Evolutionary conservation across 2,888 invertebrate genomes (phyloP).

Genomic region (Caenorhabditis drosophilae): DNA sequence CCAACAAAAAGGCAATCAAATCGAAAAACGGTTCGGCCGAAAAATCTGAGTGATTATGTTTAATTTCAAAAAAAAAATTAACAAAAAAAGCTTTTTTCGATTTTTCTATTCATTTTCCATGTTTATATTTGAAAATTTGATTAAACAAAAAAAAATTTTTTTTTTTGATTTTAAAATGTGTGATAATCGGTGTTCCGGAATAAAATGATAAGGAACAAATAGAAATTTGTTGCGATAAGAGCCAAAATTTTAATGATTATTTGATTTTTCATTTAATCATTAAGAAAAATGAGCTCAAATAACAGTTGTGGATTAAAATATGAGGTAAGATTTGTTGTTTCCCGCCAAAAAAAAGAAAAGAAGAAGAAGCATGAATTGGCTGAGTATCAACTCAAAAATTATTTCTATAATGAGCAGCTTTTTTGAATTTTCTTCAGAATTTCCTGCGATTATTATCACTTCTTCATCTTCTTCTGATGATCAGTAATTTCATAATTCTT

Average conservation of each 20-base stretch:
- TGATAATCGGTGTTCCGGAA: constrained; percentile 18
- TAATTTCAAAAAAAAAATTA: neutral
- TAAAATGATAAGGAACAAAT: constrained; percentile 14
- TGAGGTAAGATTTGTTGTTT: too few species aligned
- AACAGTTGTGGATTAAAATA: neutral
- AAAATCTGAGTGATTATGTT: constrained; percentile 29
- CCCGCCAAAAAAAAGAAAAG: too few species aligned
- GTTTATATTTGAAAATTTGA: neutral
- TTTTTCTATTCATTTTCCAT: neutral
- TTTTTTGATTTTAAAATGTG: constrained; percentile 7
- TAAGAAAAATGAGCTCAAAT: neutral
- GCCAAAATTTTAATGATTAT: too few species aligned
- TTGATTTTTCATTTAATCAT: constrained; percentile 12
- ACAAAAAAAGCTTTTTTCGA: neutral
- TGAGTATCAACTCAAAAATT: too few species aligned
- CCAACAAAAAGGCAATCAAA: constrained; percentile 10
- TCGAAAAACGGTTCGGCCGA: constrained; percentile 16
- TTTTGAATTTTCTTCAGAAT: constrained; percentile 4
- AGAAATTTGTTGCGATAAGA: too few species aligned
- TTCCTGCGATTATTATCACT: constrained; percentile 21
- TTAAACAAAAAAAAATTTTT: neutral
- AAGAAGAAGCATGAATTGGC: too few species aligned
- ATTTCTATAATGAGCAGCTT: too few species aligned
- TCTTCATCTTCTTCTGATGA: constrained; percentile 18
- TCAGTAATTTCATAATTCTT: constrained; percentile 23